Evolutionary conservation across 2,888 invertebrate genomes (phyloP).

Genomic region (Sinotaia quadrata): DNA sequence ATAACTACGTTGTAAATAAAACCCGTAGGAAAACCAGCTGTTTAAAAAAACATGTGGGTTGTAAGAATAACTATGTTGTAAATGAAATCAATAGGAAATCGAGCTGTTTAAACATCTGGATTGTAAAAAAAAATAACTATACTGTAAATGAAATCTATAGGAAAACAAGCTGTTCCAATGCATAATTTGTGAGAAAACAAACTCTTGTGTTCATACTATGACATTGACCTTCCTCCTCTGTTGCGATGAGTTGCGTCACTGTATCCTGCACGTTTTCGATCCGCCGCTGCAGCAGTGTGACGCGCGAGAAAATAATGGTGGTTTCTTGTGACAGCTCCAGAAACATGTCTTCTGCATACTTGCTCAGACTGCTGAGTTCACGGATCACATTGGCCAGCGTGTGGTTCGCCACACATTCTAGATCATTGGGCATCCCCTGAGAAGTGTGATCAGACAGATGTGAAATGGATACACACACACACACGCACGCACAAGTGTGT

Average conservation of each 20-base stretch:
- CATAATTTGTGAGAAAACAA: no score
- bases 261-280: conserved; percentile 95
- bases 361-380: conserved; percentile 85
- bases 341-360: conserved; percentile 98
- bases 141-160: no score
- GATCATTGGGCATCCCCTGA: conserved; percentile 81
- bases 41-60: neutral
- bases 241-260: conserved; percentile 95
- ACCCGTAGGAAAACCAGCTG: no score
- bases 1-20: no score
- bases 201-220: neutral
- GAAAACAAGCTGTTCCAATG: no score
- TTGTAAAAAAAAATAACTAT: neutral
- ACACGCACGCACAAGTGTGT: no score
- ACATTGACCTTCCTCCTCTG: conserved; percentile 90
- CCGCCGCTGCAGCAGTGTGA: conserved; percentile 87
- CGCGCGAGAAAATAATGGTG: conserved; percentile 87
- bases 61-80: no score
- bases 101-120: no score
- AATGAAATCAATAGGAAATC: no score
- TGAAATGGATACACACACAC: no score
- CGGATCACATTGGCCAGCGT: conserved; percentile 94
- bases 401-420: conserved; percentile 98
- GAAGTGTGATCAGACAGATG: no score
- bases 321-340: conserved; percentile 95